A percentile compares a stretch with the other conserved stretches of the same genome.
Conservation (phyloP, 2,113 vertebrate genomes). For the Paracanthobrama guichenoti region DNA sequence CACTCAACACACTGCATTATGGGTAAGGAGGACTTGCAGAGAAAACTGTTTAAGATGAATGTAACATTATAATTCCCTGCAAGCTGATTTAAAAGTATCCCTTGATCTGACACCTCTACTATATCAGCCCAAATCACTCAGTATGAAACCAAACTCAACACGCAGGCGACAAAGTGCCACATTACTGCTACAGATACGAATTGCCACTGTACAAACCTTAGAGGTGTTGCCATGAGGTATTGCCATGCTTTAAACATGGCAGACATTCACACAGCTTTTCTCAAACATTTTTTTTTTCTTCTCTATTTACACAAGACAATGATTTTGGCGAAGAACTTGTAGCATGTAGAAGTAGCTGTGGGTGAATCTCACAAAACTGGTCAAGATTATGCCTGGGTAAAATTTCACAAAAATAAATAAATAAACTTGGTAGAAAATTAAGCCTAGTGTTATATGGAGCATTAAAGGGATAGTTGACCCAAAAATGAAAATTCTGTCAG, state of each 20-base stretch:
- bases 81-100: neutral
- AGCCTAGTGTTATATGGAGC: neutral
- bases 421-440: neutral
- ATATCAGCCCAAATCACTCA: neutral
- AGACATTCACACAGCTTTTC: constrained; percentile 6
- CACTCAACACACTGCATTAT: neutral
- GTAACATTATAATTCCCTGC: neutral
- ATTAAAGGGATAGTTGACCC: neutral
- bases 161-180: neutral
- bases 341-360: neutral
- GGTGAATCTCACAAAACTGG: constrained; percentile 12
- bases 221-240: constrained; percentile 6
- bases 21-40: neutral
- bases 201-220: neutral
- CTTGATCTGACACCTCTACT: neutral
- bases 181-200: neutral
- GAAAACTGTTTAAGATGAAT: neutral
- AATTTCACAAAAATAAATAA: neutral
- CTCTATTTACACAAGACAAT: neutral
- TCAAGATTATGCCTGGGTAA: neutral
- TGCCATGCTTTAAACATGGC: constrained; percentile 7
- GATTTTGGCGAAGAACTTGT: constrained; percentile 2
- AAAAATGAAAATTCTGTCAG: too few species aligned
- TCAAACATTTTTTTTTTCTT: neutral
- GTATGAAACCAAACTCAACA: neutral